Percentiles rank a stretch among this genome's conserved stretches.
Conservation (phyloP, 2,797 vertebrate species). For the Anomalospiza imberbis region DNA sequence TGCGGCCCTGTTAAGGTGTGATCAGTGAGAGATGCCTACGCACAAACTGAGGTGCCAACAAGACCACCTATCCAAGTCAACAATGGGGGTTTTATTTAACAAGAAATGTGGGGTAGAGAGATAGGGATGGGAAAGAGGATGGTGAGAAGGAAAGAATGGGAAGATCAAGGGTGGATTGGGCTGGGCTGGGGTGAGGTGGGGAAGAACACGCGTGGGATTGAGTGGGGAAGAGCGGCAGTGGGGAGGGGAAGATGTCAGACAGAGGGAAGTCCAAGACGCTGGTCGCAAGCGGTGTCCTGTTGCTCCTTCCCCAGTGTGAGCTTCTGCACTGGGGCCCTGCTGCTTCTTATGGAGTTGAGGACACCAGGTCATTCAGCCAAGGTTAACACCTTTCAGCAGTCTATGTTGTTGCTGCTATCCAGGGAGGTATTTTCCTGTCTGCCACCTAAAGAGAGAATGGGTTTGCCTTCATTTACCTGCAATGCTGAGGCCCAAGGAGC, state of each 20-base stretch:
- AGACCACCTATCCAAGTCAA: not conserved
- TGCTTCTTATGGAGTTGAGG: not conserved
- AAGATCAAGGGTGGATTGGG: rapidly evolving
- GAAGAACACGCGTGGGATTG: rapidly evolving
- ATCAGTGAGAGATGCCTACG: not conserved
- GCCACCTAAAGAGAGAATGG: rapidly evolving
- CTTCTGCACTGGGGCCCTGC: not conserved
- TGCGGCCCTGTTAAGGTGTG: rapidly evolving
- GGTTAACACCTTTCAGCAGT: not conserved
- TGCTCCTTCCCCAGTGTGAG: rapidly evolving
- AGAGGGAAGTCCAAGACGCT: rapidly evolving
- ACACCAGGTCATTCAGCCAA: rapidly evolving
- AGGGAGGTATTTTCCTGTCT: rapidly evolving
- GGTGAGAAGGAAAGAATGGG: not conserved
- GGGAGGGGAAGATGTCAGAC: not conserved
- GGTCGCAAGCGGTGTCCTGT: rapidly evolving
- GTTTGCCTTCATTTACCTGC: rapidly evolving
- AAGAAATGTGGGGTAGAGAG: not conserved
- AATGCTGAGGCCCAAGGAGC: not conserved
- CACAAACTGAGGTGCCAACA: rapidly evolving
- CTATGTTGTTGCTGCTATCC: rapidly evolving
- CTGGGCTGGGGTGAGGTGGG: not conserved
- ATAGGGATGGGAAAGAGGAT: not conserved
- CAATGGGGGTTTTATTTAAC: not conserved
- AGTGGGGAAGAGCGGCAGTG: no score